These are phyloP conservation scores for Aradophagus sp. DNA, from an alignment of 1,140 invertebrate genomes.

Conservation along the genomic window DNA sequence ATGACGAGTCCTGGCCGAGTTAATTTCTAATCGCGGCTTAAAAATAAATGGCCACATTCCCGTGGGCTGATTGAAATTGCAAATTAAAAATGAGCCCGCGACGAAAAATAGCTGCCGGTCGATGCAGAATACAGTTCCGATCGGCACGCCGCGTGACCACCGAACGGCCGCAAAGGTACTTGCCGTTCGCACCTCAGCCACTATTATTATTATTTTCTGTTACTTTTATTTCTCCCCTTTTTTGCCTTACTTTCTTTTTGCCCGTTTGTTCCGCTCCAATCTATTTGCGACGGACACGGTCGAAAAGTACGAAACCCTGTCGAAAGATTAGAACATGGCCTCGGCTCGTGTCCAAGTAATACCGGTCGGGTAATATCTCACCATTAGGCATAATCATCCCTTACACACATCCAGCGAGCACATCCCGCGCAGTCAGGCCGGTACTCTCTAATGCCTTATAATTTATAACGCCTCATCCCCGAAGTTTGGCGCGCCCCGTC, in stretches of 20 bases:
- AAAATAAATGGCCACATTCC: constrained; percentile 37
- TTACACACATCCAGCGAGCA: constrained; percentile 70
- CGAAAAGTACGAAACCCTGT: constrained; percentile 73
- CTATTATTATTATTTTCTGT: no score
- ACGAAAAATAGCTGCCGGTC: constrained; percentile 13
- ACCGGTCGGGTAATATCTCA: constrained; percentile 74
- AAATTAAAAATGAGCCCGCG: no score
- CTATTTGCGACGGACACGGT: constrained; percentile 40
- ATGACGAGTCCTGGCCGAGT: constrained; percentile 22
- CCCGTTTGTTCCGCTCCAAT: constrained; percentile 11
- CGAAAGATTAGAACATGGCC: constrained; percentile 75
- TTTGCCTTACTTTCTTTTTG: constrained; percentile 17
- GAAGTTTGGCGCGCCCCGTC: constrained; percentile 37
- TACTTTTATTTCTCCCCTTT: no score
- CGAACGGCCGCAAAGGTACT: no score
- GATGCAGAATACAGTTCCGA: no score
- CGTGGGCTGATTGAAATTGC: no score
- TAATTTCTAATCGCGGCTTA: constrained; percentile 34
- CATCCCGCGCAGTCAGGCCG: constrained; percentile 64
- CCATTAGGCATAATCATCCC: constrained; percentile 76
- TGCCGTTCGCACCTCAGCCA: no score
- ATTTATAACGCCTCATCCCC: constrained; percentile 67
- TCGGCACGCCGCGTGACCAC: no score
- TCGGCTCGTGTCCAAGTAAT: constrained; percentile 73
- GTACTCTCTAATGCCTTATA: constrained; percentile 67